These are phyloP conservation scores for Drosophila meridiana DNA, from an alignment of 2,888 invertebrate species.

Conservation along the genomic window DNA sequence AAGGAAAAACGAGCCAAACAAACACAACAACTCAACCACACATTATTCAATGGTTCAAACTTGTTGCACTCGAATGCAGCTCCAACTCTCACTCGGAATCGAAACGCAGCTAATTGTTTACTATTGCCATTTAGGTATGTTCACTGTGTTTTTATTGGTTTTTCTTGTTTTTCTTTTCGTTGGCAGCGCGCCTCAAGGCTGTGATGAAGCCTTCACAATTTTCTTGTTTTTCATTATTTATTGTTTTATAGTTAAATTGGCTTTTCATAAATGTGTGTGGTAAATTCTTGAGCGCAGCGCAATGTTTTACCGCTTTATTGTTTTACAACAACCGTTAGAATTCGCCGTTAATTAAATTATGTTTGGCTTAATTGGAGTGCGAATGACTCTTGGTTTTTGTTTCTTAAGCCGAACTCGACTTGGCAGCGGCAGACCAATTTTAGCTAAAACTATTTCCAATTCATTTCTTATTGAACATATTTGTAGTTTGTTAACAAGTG, in stretches of 20 bases:
- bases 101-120: conserved; percentile 45
- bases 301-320: background rate
- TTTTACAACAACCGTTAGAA: background rate
- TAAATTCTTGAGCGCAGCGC: background rate
- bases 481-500: background rate
- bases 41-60: conserved; percentile 16
- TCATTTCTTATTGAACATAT: too few species aligned
- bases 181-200: conserved; percentile 53
- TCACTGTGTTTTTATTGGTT: conserved; percentile 28
- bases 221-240: conserved; percentile 9
- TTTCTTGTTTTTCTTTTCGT: conserved; percentile 25
- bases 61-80: conserved; percentile 43
- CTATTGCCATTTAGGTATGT: conserved; percentile 32
- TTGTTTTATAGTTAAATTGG: background rate
- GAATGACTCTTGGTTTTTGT: conserved; percentile 1
- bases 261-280: background rate
- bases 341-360: background rate
- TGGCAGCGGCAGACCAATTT: background rate
- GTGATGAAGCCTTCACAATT: conserved; percentile 67
- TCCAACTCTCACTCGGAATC: conserved; percentile 66
- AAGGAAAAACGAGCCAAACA: background rate
- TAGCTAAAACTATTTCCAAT: background rate
- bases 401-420: background rate
- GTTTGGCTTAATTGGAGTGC: background rate
- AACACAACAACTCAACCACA: background rate